These are phyloP conservation scores for Calcarius ornatus DNA, from an alignment of 2,113 vertebrate genomes.

Conservation along the genomic window DNA sequence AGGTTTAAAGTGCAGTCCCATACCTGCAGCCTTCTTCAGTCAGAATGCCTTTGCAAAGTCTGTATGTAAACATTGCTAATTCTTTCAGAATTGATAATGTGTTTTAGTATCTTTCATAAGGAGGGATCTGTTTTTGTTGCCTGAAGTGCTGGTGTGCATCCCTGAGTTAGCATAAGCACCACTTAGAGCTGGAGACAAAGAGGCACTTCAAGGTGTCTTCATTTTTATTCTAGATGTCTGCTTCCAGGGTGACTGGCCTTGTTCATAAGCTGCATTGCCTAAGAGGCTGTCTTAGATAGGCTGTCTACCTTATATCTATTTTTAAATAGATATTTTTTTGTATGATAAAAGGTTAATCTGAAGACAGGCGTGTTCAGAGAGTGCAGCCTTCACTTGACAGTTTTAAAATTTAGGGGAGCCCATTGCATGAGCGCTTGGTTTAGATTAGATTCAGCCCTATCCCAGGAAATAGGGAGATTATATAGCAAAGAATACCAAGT, in stretches of 20 bases:
- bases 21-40: background rate
- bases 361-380: background rate
- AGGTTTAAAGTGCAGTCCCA: background rate
- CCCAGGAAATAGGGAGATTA: background rate
- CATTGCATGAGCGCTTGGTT: background rate
- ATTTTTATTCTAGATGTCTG: background rate
- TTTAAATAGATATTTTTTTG: background rate
- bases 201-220: background rate
- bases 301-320: background rate
- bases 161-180: background rate
- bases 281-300: background rate
- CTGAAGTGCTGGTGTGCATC: accelerated
- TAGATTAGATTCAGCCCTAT: background rate
- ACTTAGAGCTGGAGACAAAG: background rate
- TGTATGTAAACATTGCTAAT: background rate
- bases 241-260: background rate
- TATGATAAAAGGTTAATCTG: background rate
- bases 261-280: background rate
- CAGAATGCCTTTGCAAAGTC: background rate
- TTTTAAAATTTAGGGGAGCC: background rate
- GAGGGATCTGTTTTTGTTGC: background rate
- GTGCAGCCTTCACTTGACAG: background rate
- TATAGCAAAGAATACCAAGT: background rate
- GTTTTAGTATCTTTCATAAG: background rate
- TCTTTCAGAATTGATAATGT: background rate